Percentiles rank a stretch among this genome's conserved stretches.
Evolutionary conservation across 1,140 invertebrate species (phyloP).

Genomic region (Phthorimaea operculella): DNA sequence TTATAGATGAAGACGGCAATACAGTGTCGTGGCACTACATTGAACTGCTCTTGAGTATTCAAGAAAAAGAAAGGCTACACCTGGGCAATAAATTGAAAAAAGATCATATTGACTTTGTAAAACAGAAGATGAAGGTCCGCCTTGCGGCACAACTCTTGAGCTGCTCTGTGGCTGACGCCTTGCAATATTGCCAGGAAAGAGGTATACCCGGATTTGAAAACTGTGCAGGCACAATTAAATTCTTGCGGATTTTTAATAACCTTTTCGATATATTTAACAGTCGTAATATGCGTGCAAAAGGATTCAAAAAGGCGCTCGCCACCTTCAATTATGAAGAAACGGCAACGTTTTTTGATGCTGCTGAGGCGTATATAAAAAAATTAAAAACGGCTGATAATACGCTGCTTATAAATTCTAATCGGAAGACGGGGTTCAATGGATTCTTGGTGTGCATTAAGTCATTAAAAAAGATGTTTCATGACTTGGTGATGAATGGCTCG

Average conservation of each 20-base stretch:
- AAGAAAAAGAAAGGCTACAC: constrained; percentile 28
- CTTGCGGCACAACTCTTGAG: constrained; percentile 33
- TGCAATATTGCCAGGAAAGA: constrained; percentile 23
- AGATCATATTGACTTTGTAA: constrained; percentile 31
- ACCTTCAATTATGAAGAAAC: background rate
- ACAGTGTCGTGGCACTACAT: constrained; percentile 28
- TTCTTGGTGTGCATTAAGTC: constrained; percentile 12
- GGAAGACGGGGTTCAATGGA: constrained; percentile 9
- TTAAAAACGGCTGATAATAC: constrained; percentile 7
- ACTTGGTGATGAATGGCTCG: background rate
- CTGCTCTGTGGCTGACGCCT: constrained; percentile 24
- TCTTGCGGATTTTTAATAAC: constrained; percentile 27
- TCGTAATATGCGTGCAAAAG: constrained; percentile 18
- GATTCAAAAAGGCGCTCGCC: constrained; percentile 10
- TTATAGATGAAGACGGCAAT: constrained; percentile 25
- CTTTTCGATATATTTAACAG: constrained; percentile 35
- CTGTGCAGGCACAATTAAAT: constrained; percentile 20
- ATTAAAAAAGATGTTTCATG: constrained; percentile 7
- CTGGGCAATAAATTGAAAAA: constrained; percentile 29
- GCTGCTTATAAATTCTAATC: constrained; percentile 7
- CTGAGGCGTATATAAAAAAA: constrained; percentile 6
- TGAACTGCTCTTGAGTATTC: constrained; percentile 22
- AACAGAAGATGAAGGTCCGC: constrained; percentile 38
- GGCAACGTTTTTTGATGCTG: constrained; percentile 5
- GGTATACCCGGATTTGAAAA: constrained; percentile 21